These are phyloP conservation scores for Eptatretus atami DNA, from an alignment of 2,797 vertebrate genomes.

Conservation along the genomic window DNA sequence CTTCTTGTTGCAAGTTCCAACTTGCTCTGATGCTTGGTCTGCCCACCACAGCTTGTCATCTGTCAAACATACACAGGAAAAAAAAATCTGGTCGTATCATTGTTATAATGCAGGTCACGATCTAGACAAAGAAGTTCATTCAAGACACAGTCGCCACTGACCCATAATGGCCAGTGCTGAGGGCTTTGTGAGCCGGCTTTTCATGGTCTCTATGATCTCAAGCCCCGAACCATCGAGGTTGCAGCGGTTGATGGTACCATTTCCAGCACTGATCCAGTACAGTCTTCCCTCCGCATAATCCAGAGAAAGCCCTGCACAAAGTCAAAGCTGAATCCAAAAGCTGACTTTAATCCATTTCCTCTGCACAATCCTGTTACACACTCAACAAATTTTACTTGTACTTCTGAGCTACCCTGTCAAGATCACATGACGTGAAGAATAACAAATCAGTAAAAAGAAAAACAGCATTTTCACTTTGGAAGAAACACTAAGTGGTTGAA, in stretches of 20 bases:
- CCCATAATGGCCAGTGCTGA: conserved; percentile 82
- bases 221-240: conserved; percentile 37
- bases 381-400: too few species aligned
- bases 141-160: conserved; percentile 17
- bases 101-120: too few species aligned
- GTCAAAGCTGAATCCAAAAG: too few species aligned
- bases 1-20: conserved; percentile 63
- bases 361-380: too few species aligned
- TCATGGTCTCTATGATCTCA: conserved; percentile 30
- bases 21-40: conserved; percentile 56
- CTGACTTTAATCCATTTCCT: too few species aligned
- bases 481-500: too few species aligned
- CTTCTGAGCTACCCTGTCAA: too few species aligned
- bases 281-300: conserved; percentile 47
- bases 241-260: conserved; percentile 49
- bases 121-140: too few species aligned
- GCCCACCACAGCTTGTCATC: conserved; percentile 87
- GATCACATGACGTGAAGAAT: too few species aligned
- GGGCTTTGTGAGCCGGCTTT: conserved; percentile 47
- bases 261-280: conserved; percentile 84
- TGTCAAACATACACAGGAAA: conserved; percentile 11
- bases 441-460: too few species aligned
- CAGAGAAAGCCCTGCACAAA: conserved; percentile 42
- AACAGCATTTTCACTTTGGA: too few species aligned
- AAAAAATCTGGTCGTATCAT: too few species aligned